Evolutionary conservation across 2,113 vertebrate genomes (phyloP).

Genomic region (Rhynchomys soricoides): DNA sequence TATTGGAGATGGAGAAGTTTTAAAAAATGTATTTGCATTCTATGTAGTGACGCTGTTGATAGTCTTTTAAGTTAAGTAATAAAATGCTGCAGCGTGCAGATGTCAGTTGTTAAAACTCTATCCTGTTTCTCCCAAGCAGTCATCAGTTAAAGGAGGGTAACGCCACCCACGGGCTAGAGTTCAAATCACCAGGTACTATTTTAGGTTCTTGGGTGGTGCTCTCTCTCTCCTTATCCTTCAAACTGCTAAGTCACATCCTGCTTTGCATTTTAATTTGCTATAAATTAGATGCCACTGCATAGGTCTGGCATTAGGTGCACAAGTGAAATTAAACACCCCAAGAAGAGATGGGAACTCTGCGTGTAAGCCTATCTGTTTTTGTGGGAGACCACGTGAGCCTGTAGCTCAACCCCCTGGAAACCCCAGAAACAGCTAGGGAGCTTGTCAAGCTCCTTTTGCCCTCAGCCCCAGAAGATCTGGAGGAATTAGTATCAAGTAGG

Average conservation of each 20-base stretch:
- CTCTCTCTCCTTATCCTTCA: constrained; percentile 66
- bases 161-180: constrained; percentile 68
- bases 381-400: neutral
- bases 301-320: constrained; percentile 38
- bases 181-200: constrained; percentile 73
- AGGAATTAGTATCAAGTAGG: neutral
- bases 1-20: neutral
- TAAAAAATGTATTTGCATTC: neutral
- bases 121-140: neutral
- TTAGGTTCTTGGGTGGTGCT: constrained; percentile 61
- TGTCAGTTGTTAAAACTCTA: constrained; percentile 50
- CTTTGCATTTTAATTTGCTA: constrained; percentile 73
- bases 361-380: constrained; percentile 18
- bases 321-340: constrained; percentile 58
- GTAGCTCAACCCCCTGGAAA: neutral
- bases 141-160: constrained; percentile 49
- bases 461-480: neutral
- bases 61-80: constrained; percentile 61
- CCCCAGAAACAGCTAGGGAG: neutral
- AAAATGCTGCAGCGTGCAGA: constrained; percentile 10
- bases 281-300: constrained; percentile 53
- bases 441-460: neutral
- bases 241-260: constrained; percentile 74
- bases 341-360: constrained; percentile 6
- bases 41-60: neutral